These are phyloP conservation scores for Mastigias papua DNA, from an alignment of 30 jellyfish, hydroid and myxozoan species.

Conservation along the genomic window DNA sequence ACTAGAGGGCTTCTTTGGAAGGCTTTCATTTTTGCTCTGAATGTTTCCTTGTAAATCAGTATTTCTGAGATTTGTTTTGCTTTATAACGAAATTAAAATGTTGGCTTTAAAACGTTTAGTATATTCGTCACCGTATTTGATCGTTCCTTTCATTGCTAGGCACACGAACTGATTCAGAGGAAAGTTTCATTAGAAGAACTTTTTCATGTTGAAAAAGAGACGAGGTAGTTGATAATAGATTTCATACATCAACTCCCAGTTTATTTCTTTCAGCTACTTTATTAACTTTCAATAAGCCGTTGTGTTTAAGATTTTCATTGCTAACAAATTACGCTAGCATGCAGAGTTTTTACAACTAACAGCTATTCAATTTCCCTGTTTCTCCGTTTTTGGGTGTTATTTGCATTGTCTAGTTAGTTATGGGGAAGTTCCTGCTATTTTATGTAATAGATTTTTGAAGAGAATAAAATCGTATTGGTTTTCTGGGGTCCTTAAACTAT, in stretches of 20 bases:
- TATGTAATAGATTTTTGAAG: no score
- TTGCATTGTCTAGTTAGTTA: no score
- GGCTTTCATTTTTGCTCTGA: no score
- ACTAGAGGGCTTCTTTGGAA: no score
- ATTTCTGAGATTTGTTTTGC: no score
- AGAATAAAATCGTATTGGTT: no score
- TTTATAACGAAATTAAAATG: no score
- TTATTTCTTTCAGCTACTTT: not conserved
- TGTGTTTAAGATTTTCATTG: constrained; percentile 19
- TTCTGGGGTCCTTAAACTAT: no score
- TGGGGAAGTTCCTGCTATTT: no score
- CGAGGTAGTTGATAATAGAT: not conserved
- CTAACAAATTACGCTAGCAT: not conserved
- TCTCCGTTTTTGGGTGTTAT: not conserved
- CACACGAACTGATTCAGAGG: constrained; percentile 46
- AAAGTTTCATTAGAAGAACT: constrained; percentile 38
- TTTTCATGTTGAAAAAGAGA: not conserved
- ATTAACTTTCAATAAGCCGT: not conserved
- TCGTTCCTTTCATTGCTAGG: constrained; percentile 2
- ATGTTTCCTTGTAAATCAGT: no score
- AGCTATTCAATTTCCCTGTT: not conserved
- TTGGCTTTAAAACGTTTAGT: no score
- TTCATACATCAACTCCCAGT: not conserved
- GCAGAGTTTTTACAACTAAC: not conserved
- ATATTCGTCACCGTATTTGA: no score